A percentile compares a stretch with the other conserved stretches of the same genome.
Conservation (phyloP, 2,113 vertebrate genomes). For the Chaetodon trifascialis region DNA sequence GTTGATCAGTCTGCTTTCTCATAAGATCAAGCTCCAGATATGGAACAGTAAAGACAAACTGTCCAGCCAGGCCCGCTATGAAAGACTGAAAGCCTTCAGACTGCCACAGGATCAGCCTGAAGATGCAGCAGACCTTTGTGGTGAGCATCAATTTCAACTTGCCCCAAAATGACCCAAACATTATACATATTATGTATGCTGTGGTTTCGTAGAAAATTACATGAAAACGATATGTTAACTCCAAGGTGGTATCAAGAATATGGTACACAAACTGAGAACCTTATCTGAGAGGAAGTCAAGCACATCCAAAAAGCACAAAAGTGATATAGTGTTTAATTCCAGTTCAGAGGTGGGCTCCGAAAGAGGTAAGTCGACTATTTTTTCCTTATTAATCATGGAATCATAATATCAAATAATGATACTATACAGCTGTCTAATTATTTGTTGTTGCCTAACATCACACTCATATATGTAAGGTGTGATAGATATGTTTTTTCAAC, state of each 20-base stretch:
- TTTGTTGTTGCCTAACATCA: not conserved
- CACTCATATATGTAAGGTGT: not conserved
- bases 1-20: constrained; percentile 82
- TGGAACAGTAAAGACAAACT: constrained; percentile 86
- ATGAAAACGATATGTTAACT: not conserved
- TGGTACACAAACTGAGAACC: constrained; percentile 78
- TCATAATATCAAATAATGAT: not conserved
- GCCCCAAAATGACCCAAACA: not conserved
- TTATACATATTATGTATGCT: not conserved
- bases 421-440: not conserved
- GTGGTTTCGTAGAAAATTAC: not conserved
- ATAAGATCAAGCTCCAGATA: constrained; percentile 84
- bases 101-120: constrained; percentile 27
- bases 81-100: constrained; percentile 71
- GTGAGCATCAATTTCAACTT: constrained; percentile 41
- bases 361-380: constrained; percentile 36
- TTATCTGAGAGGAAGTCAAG: constrained; percentile 57
- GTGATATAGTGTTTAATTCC: not conserved
- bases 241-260: constrained; percentile 74
- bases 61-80: constrained; percentile 74
- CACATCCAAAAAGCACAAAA: constrained; percentile 21
- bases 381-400: not conserved
- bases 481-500: constrained; percentile 5
- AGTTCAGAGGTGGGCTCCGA: constrained; percentile 19
- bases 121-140: constrained; percentile 40